These are phyloP conservation scores for Scaeva pyrastri DNA, from an alignment of 2,888 invertebrate genomes.

Conservation along the genomic window DNA sequence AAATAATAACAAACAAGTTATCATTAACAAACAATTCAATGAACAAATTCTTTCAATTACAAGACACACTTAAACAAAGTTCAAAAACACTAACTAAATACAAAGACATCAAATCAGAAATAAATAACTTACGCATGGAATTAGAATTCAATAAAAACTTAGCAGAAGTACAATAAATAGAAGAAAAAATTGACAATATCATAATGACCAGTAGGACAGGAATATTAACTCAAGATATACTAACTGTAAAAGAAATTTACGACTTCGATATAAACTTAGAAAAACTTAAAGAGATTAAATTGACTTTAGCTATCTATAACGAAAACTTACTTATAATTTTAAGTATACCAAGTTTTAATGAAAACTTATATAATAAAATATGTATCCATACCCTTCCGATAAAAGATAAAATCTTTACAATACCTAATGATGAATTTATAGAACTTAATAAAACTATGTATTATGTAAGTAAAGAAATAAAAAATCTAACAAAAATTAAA, in stretches of 20 bases:
- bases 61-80: conserved; percentile 4
- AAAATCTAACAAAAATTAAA: no score
- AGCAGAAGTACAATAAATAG: conserved; percentile 19
- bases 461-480: no score
- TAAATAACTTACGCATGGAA: conserved; percentile 13
- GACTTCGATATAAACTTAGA: conserved; percentile 13
- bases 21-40: conserved; percentile 1
- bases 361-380: no score
- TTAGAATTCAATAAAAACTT: conserved; percentile 17
- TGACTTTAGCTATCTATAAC: no score
- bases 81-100: conserved; percentile 7
- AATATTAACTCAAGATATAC: no score
- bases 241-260: background rate
- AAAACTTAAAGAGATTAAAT: no score
- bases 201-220: conserved; percentile 28
- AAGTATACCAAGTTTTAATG: no score
- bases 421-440: no score
- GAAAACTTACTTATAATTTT: no score
- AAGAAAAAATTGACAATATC: conserved; percentile 25
- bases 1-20: conserved; percentile 7
- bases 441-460: no score
- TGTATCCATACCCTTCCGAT: no score
- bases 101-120: background rate
- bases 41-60: conserved; percentile 1
- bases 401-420: no score